phyloP scores from a whole-genome alignment of 2,888 invertebrate species.

The Myopa testacea region DNA sequence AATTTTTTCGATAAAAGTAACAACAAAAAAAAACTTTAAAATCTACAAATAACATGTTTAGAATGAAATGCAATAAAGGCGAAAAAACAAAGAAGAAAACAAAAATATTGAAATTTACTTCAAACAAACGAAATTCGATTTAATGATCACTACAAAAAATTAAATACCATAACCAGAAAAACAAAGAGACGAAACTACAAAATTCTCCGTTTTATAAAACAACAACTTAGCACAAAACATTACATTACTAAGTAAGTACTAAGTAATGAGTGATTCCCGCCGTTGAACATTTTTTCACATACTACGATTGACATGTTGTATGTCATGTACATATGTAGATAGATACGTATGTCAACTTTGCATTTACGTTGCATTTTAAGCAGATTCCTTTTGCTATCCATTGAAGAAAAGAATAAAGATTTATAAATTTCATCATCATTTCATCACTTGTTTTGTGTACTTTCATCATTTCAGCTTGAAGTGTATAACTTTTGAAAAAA shows the following conservation, averaged over 20 bases:
- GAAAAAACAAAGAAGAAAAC: conserved; percentile 12
- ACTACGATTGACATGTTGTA: too few species aligned
- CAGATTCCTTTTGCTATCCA: too few species aligned
- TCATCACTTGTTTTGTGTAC: too few species aligned
- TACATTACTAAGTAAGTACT: conserved; percentile 12
- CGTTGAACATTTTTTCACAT: conserved; percentile 51
- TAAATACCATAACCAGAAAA: conserved; percentile 3
- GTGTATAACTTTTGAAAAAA: too few species aligned
- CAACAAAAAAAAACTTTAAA: neutral
- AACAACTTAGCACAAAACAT: neutral
- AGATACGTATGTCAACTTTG: conserved; percentile 5
- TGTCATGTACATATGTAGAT: conserved; percentile 16
- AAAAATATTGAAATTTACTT: neutral
- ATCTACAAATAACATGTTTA: conserved; percentile 7
- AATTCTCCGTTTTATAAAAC: neutral
- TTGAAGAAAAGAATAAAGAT: too few species aligned
- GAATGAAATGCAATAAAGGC: conserved; percentile 25
- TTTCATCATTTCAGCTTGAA: too few species aligned
- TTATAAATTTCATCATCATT: too few species aligned
- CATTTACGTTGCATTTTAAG: neutral
- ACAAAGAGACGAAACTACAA: neutral
- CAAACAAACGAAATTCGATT: neutral
- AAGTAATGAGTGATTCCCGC: conserved; percentile 59
- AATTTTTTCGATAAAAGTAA: conserved; percentile 10
- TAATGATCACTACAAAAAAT: too few species aligned